Evolutionary conservation across 2,797 vertebrate species (phyloP).

Genomic region (Eptatretus atami): DNA sequence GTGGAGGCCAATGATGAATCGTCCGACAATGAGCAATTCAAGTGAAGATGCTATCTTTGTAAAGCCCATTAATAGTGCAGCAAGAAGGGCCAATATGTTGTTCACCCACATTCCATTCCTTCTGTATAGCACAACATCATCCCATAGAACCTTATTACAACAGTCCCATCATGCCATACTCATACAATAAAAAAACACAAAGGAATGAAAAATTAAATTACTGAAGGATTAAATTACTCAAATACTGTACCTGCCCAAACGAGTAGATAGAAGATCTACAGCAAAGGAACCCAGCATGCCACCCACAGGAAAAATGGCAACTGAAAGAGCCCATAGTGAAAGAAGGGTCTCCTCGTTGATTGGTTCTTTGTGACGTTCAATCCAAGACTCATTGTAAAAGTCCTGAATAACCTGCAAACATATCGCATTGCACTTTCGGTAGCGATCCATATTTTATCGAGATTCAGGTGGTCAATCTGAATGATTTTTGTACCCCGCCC

Average conservation of each 20-base stretch:
- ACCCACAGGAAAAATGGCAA: neutral
- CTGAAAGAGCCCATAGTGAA: neutral
- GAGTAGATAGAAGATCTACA: neutral
- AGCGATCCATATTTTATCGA: too few species aligned
- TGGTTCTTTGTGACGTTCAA: neutral
- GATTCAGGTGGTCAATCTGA: too few species aligned
- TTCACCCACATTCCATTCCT: slow-evolving; percentile 70
- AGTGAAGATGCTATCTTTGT: slow-evolving; percentile 53
- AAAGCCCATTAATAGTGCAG: slow-evolving; percentile 52
- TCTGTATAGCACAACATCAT: slow-evolving; percentile 14
- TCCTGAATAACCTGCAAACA: neutral
- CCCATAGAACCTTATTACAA: too few species aligned
- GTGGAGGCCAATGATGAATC: slow-evolving; percentile 59
- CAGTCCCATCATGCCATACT: too few species aligned
- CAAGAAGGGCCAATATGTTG: slow-evolving; percentile 40
- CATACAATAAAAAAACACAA: too few species aligned
- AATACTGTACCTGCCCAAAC: neutral
- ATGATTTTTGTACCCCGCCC: too few species aligned
- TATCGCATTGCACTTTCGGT: too few species aligned
- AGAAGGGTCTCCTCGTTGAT: neutral
- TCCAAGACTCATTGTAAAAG: neutral
- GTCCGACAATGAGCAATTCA: slow-evolving; percentile 72
- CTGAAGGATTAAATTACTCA: too few species aligned
- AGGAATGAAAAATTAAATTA: too few species aligned
- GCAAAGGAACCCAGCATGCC: neutral